Evolutionary conservation across 2,888 invertebrate species (phyloP), one percentile per base, ranked within the genome.

Genomic region (Xiphydria camelus): DNA sequence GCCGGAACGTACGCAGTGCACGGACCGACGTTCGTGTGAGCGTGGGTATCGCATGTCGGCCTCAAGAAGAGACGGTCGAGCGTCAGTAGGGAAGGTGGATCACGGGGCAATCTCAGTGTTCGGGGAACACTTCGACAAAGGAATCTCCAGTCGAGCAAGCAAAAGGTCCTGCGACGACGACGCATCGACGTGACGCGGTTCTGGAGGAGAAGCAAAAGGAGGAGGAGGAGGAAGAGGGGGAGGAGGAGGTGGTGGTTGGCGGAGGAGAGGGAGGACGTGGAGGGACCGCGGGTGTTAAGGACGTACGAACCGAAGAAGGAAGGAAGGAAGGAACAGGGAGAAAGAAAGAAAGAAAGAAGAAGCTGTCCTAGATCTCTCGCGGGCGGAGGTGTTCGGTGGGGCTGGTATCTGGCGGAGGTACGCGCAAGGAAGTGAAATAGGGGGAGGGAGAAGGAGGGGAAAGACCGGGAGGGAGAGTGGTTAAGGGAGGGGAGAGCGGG

Each of bases 401-500:
- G 26, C 14, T 26, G 10, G 26, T 26, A 10, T n/a, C 26, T 26
- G 7, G 26, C 14, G 14, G 26, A 26, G 14, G 14, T 10, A 26
- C 10, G 26, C 26, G 6, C 4, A 26, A 26, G 10, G 26, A 26
- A 26, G 10, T 26, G 26, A 1, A 10, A 26, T 10, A 26, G 14
- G 7, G 26, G 14, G 26, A 26, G 5, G 26, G 14, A 5, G 26
- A 26, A 26, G 26, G n/a, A 26, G 14, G 26, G 10, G 10, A 26
- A 7, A 10, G 26, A 26, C 12, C 10, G 14, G 26, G 26, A 26
- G 26, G 26, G 12, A 26, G 26, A 10, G 26, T 14, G 10, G 10
- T 10, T 10, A 10, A 10, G 26, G 26, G 52, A 49, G 48, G 51
- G 51, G 48, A 40, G 47, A 55, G 51, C 46, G 51, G 49, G 47